Base-by-base conservation (phyloP, 2,113 vertebrate genomes). In the Hirundichthys speculiger region DNA sequence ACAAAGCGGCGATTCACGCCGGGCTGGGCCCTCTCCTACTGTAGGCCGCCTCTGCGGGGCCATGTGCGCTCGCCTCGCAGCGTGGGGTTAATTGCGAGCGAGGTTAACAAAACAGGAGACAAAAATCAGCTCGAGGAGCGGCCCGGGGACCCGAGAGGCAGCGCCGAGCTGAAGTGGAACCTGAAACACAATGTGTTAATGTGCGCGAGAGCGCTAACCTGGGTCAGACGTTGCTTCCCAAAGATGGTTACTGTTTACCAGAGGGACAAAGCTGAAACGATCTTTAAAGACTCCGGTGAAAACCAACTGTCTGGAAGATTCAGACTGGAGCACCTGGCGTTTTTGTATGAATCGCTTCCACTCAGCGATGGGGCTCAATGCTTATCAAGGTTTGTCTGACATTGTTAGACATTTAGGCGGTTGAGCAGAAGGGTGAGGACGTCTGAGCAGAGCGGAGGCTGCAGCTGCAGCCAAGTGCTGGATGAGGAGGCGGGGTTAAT, bases 81-180 rank as follows among this genome's bases (percentile, higher is more conserved):
- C 64, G 67, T 75, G 87, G 86, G 92, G 91, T 91, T 92, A 93
- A 91, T 91, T 91, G 88, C 83, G 43, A 88, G 85, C 38, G 71
- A 80, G 91, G 91, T 92, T 92, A 92, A 87, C 86, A 92, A 93
- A 92, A 92, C 85, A 90, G 80, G 82, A 88, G 82, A 86, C 88
- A 91, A 87, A 91, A 92, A 92, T 93, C 90, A 88, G 79, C 83
- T 83, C 69, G 24, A 80, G 77, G 77, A 76, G 76, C 77, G 78
- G 78, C 61, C 50, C 5, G 70, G 70, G 73, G 74, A 80, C 68
- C 52, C 55, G 27, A 74, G 71, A 83, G 73, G 85, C 67, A 46
- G 47, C 63, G 51, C 13, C 11, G 48, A 71, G 58, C 75, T 79
- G 60, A 81, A 83, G 81, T 72, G 76, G 71, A 46, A 64, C 45